Base-by-base conservation (phyloP, 2,888 invertebrate genomes). In the Pachymerium ferrugineum region DNA sequence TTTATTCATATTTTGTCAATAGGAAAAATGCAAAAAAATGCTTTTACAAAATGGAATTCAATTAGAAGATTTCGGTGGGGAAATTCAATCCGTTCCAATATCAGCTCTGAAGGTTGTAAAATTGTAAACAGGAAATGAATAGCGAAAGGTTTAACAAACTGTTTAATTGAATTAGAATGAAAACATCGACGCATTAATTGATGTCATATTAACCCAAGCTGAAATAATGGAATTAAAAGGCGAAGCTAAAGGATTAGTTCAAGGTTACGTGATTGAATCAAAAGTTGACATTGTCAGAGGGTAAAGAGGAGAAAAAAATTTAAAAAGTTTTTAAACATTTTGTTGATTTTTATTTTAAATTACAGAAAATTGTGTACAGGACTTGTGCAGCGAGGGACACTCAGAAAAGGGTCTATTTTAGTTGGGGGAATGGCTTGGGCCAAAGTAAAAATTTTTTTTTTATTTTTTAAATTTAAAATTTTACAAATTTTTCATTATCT, bases 201-300 rank as follows among this genome's bases (percentile, higher is more conserved):
- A 97, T 79, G 91, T 94, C 0, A 87, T 98, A 72, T 86, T 88
- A 22, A 79, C 83, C 0, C 84, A 84, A 77, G 84, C 87, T 14
- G 96, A 97, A 80, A 79, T 97, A 0, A 88, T 96, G 88, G 89
- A 92, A n/a, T 83, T 97, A 16, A 88, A 87, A 78, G 92, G 91
- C 0, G 95, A 97, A 83, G 89, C 90, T 0, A 87, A 85, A 0
- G 97, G 97, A 0, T 85, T 87, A 1, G 92, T 93, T 0, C 97
- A 98, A 83, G 98, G 93, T 0, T 88, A 91, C 14, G 89, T 98
- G 0, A 87, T 99, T 0, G 99, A 99, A 83, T 90, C 96, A 0
- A 89, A 87, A 77, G 85, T 88, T 0, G 88, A 92, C 81, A 81
- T 85, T 1, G 85, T 87, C 38, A 85, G 89, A 80, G 93, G 92